Base-by-base conservation (phyloP, 2,797 vertebrate genomes). In the Poecilia gillii region DNA sequence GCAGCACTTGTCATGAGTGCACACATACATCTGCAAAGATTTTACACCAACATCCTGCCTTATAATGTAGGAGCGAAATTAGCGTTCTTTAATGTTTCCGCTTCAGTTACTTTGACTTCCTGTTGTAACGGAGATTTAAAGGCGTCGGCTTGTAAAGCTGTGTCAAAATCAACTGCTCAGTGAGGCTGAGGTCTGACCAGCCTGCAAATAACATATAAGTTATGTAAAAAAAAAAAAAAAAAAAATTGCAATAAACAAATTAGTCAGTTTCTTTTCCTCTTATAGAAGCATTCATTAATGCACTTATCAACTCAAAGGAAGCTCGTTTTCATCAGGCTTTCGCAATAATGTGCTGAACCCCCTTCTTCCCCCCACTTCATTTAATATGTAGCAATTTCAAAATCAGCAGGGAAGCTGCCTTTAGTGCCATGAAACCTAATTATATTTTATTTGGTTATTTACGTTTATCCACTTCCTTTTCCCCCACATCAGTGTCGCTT, bases 1-100 rank as follows among this genome's bases (percentile, higher is more conserved):
- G 78, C 45, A 39, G 47, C 33, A 49, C 75, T 77, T 73, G 73
- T 84, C 82, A 72, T 72, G 80, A 55, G 77, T 75, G 75, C 55
- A 72, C 72, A 20, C 53, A 39, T 46, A 23, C 62, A 62, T 76
- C 43, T 71, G 4, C 76, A 49, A 74, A 59, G 64, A 82, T 83
- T 83, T 78, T 59, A 87, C 79, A 79, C 55, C 88, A 76, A 74
- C 64, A 59, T 73, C 0, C 51, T 36, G 51, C 77, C 72, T 4
- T 39, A 85, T 81, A 73, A 73, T 87, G 57, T 84, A 90, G 83
- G 84, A 85, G 79, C 78, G 83, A 85, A 92, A 90, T 90, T 81
- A 84, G 77, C 76, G 82, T 81, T 81, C 83, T 45, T 62, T 66
- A 75, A 76, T 81, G 53, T 88, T 91, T 91, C 84, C 78, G 75